These are phyloP conservation scores for Buphagus erythrorhynchus DNA, from an alignment of 2,797 vertebrate species.

Conservation along the genomic window DNA sequence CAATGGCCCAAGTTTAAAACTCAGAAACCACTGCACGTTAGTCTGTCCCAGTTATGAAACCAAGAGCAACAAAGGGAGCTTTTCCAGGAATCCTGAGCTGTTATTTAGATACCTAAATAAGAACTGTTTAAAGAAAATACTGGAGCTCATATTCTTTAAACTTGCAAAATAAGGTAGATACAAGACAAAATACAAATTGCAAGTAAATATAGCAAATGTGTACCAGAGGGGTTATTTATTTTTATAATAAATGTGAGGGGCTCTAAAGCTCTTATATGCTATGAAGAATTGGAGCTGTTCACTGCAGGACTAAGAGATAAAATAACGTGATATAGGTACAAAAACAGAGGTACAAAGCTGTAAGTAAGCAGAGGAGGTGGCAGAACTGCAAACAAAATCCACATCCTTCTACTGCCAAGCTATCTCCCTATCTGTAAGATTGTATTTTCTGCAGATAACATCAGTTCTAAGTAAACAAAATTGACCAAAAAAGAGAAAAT, in stretches of 20 bases:
- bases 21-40: background rate
- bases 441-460: rapidly evolving
- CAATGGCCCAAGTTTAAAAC: background rate
- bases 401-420: background rate
- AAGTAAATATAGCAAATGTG: background rate
- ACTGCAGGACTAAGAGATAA: background rate
- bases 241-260: background rate
- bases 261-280: background rate
- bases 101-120: slow-evolving; percentile 13
- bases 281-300: background rate
- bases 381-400: background rate
- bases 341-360: background rate
- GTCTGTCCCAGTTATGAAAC: background rate
- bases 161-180: background rate
- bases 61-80: background rate
- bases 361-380: background rate
- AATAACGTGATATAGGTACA: rapidly evolving
- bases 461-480: background rate
- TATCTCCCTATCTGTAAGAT: background rate
- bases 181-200: background rate
- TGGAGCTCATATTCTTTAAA: background rate
- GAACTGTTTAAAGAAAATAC: background rate
- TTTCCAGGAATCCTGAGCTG: slow-evolving; percentile 18
- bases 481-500: rapidly evolving
- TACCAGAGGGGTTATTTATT: background rate